Percentiles rank a stretch among this genome's conserved stretches.
phyloP scores from a whole-genome alignment of 2,113 vertebrate genomes.

The Anguilla japonica region DNA sequence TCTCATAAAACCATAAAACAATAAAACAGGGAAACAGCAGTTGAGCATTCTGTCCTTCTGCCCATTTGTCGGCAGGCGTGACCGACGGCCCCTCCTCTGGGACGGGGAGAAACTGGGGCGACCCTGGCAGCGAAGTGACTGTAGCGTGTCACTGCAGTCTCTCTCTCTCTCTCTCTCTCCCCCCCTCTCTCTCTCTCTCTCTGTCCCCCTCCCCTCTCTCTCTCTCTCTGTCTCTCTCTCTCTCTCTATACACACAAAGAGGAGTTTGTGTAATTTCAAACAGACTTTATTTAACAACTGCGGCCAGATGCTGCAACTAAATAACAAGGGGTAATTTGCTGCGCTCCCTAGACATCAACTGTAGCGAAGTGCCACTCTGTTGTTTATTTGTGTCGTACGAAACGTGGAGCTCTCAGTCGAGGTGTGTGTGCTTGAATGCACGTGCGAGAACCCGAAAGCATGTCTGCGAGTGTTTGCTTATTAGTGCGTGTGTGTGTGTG shows the following conservation, averaged over 20 bases:
- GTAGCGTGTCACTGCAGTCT: constrained; percentile 37
- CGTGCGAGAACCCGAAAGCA: background rate
- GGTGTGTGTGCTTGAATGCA: background rate
- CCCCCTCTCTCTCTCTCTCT: constrained; percentile 5
- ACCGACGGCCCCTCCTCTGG: constrained; percentile 51
- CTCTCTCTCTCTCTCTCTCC: constrained; percentile 33
- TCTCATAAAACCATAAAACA: constrained; percentile 55
- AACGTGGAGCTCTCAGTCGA: background rate
- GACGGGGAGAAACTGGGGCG: constrained; percentile 58
- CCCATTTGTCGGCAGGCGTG: constrained; percentile 59
- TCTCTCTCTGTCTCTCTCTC: constrained; percentile 34
- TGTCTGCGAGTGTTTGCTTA: background rate
- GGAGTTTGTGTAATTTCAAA: background rate
- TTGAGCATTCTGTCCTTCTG: constrained; percentile 57
- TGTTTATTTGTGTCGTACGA: background rate
- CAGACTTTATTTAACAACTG: background rate
- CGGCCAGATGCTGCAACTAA: background rate
- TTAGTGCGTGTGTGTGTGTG: constrained; percentile 1
- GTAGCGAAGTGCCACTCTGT: background rate
- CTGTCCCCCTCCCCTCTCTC: constrained; percentile 10
- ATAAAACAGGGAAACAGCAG: constrained; percentile 55
- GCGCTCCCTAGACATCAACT: background rate
- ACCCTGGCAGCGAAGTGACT: constrained; percentile 62
- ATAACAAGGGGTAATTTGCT: background rate
- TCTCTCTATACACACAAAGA: background rate